A percentile compares a stretch with the other conserved stretches of the same genome.
These are phyloP conservation scores for Acronicta psi DNA, from an alignment of 2,888 invertebrate genomes.

Conservation along the genomic window DNA sequence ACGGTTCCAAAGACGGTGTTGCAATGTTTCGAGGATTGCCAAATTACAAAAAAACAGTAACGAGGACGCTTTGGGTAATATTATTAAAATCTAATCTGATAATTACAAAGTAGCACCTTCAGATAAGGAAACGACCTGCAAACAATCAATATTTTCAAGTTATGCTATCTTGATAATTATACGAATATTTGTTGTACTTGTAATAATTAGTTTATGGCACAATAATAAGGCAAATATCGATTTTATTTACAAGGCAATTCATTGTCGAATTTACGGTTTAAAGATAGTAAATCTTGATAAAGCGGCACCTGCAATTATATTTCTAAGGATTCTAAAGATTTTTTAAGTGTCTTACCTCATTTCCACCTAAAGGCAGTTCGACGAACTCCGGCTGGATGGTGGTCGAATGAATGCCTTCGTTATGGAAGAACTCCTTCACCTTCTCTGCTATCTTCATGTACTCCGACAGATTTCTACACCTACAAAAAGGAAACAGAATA, in stretches of 20 bases:
- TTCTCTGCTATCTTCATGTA: constrained; percentile 99
- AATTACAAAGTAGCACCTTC: constrained; percentile 17
- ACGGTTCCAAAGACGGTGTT: neutral
- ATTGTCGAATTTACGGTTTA: constrained; percentile 13
- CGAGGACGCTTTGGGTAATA: constrained; percentile 28
- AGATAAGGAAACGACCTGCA: constrained; percentile 37
- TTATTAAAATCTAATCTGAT: constrained; percentile 37
- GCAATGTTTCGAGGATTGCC: constrained; percentile 19
- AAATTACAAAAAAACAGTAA: constrained; percentile 13
- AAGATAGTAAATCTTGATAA: constrained; percentile 13
- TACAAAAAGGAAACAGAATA: constrained; percentile 66
- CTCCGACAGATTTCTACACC: constrained; percentile 97
- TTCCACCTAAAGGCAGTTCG: constrained; percentile 91
- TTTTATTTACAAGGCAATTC: constrained; percentile 4
- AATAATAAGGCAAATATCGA: constrained; percentile 13
- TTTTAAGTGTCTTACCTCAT: constrained; percentile 70
- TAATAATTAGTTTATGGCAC: constrained; percentile 10
- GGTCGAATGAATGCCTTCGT: constrained; percentile 99
- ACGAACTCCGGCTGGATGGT: constrained; percentile 99
- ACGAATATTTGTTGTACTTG: constrained; percentile 19
- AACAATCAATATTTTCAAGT: constrained; percentile 27
- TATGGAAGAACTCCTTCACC: constrained; percentile 99
- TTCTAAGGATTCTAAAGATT: neutral
- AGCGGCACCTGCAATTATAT: neutral
- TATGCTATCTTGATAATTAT: constrained; percentile 28